Evolutionary conservation across 2,888 invertebrate genomes (phyloP).

Genomic region (Lymantria monacha): DNA sequence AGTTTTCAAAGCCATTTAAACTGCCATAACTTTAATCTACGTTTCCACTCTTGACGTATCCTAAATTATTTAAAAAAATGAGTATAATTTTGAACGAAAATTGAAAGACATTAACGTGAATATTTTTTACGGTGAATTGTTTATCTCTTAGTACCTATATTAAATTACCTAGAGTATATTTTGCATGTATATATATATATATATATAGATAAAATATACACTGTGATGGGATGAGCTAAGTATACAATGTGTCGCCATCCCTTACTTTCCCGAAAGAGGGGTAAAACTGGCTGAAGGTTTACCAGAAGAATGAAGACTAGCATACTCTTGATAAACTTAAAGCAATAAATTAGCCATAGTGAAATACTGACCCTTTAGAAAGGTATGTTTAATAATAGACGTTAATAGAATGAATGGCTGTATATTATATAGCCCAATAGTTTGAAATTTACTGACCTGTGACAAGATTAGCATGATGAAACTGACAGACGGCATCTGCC

Average conservation of each 20-base stretch:
- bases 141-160: not conserved
- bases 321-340: too few relatives aligned
- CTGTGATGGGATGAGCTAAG: too few relatives aligned
- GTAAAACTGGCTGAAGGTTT: too few relatives aligned
- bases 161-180: not conserved
- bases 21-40: conserved; percentile 41
- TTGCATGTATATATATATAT: not conserved
- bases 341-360: too few relatives aligned
- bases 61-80: conserved; percentile 38
- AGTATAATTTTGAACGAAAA: conserved; percentile 23
- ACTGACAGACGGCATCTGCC: conserved; percentile 91
- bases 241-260: too few relatives aligned
- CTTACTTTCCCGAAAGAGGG: too few relatives aligned
- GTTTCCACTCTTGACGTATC: conserved; percentile 28
- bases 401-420: too few relatives aligned
- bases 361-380: too few relatives aligned
- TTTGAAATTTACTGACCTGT: conserved; percentile 83
- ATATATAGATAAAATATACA: too few relatives aligned
- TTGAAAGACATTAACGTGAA: not conserved
- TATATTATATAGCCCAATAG: not conserved
- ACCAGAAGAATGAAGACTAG: too few relatives aligned
- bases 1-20: conserved; percentile 54
- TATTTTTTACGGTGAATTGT: not conserved
- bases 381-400: too few relatives aligned
- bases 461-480: conserved; percentile 90